These are phyloP conservation scores for Tineola bisselliella DNA, from an alignment of 2,888 invertebrate genomes.

Conservation along the genomic window DNA sequence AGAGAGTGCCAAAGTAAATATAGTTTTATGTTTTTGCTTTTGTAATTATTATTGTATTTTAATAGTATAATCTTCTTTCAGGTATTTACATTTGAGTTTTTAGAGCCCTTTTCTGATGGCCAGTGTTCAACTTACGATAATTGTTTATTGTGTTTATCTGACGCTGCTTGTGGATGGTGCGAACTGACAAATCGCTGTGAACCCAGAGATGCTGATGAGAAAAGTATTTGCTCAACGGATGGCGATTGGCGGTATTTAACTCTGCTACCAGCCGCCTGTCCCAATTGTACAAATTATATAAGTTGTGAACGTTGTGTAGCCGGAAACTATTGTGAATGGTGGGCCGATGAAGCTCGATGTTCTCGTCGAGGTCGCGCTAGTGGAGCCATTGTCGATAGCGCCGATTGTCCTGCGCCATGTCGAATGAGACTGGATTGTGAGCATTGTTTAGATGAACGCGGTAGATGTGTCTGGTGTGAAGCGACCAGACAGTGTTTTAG, in stretches of 20 bases:
- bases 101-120: slow-evolving; percentile 88
- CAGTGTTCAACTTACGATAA: slow-evolving; percentile 81
- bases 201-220: slow-evolving; percentile 74
- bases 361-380: slow-evolving; percentile 78
- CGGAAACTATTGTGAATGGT: slow-evolving; percentile 88
- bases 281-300: slow-evolving; percentile 89
- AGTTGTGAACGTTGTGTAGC: slow-evolving; percentile 85
- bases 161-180: slow-evolving; percentile 94
- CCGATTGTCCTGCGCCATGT: slow-evolving; percentile 84
- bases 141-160: slow-evolving; percentile 87
- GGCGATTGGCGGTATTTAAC: slow-evolving; percentile 83
- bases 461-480: slow-evolving; percentile 96
- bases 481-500: slow-evolving; percentile 92
- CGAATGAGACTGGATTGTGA: slow-evolving; percentile 80
- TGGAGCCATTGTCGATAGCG: slow-evolving; percentile 71
- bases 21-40: background rate
- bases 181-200: slow-evolving; percentile 78
- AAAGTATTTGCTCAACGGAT: slow-evolving; percentile 61
- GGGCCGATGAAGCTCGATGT: slow-evolving; percentile 88
- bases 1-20: slow-evolving; percentile 74
- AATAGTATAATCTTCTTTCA: slow-evolving; percentile 24
- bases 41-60: background rate
- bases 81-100: slow-evolving; percentile 86
- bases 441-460: slow-evolving; percentile 84
- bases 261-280: slow-evolving; percentile 82